Base-by-base conservation (phyloP, 2,888 invertebrate species). In the Dromius quadrimaculatus region DNA sequence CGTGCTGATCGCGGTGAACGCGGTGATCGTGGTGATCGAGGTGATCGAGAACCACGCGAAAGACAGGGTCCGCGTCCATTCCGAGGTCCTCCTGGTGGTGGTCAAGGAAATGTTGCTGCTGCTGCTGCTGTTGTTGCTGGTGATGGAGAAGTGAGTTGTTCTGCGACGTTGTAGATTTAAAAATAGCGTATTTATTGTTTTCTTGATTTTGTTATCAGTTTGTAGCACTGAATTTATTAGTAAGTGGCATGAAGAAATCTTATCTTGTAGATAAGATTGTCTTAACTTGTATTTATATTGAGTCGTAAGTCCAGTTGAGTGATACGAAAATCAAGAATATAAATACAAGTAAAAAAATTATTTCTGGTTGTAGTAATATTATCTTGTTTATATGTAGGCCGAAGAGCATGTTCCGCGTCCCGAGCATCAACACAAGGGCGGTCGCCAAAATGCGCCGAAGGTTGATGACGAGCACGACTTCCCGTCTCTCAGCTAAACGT, bases 381-480 rank as follows among this genome's bases (percentile, higher is more conserved):
- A 8, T 23, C 23, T 50, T 11, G 13, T 59, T n/a, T 59, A n/a
- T 8, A 36, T 54, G 4, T 22, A 72, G 72, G 71, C 36, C 28
- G 73, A 73, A 13, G 71, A 73, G 43, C 72, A 64, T 13, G 23
- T 38, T 1, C 71, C 57, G 1, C 43, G 63, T 34, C 22, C 36
- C 5, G 63, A 65, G 9, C 65, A 65, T 61, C 50, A 71, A 61
- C 65, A 74, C 65, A 61, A 72, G 38, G 45, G 71, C 64, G 22
- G 57, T 41, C 76, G 76, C 71, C 79, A 79, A 66, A 79, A 79
- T 72, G 90, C 91, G 76, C 95, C 96, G 15, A 95, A 95, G 84
- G 95, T 97, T 75, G 95, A 96, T 82, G 96, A 97, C 85, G 95
- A 95, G 87, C 92, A 92, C 83, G 96, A 96, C 85, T 97, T 97